Conservation (phyloP, 2,113 vertebrate genomes). For the Cyphomyrus discorhynchus region DNA sequence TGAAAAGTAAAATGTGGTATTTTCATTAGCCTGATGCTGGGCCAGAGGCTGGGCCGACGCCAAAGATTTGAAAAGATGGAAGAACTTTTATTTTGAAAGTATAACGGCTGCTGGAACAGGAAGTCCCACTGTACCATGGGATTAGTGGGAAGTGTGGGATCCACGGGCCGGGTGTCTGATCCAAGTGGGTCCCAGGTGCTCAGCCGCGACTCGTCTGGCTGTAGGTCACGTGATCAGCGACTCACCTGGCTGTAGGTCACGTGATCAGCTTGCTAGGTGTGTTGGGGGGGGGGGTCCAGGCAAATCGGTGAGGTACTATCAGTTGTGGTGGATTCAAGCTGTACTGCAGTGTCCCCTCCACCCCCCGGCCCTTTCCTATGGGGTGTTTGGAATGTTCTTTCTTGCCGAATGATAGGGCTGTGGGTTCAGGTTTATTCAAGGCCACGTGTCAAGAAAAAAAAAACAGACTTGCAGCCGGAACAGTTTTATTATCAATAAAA, state of each 20-base stretch:
- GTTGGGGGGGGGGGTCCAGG: constrained; percentile 18
- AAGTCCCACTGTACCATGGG: neutral
- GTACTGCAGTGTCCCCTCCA: neutral
- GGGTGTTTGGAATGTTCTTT: neutral
- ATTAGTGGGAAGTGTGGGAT: neutral
- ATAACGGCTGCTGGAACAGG: neutral
- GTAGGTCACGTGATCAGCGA: too few relatives aligned
- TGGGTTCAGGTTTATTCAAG: neutral
- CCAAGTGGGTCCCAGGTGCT: neutral
- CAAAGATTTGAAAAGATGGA: constrained; percentile 22
- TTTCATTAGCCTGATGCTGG: neutral
- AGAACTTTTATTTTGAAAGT: neutral
- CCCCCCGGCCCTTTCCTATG: neutral
- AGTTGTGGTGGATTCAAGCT: neutral
- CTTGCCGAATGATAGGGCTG: neutral
- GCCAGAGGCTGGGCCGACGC: constrained; percentile 12
- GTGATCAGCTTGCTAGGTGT: constrained; percentile 25
- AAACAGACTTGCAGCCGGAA: constrained; percentile 24
- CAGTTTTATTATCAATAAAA: constrained; percentile 59
- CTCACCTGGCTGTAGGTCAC: neutral
- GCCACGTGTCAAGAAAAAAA: neutral
- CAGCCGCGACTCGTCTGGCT: neutral
- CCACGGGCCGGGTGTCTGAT: neutral
- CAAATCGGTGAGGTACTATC: neutral
- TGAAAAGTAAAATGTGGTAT: neutral